Base-by-base conservation (phyloP, 2,888 invertebrate genomes). In the Sinodicranocentrus sp. region DNA sequence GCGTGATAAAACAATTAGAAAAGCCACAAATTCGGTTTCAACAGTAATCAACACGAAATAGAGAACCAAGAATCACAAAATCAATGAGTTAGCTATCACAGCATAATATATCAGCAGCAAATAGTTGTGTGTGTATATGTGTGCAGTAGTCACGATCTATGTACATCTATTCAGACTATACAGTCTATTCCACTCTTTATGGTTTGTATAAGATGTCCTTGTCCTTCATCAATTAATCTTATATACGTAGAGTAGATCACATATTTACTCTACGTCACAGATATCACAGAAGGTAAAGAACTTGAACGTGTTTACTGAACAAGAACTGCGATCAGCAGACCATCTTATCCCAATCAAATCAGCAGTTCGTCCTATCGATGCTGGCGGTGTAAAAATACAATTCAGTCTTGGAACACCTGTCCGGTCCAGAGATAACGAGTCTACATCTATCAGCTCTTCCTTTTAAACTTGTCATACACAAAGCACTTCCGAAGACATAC, bases 241-340 rank as follows among this genome's bases (percentile, higher is more conserved):
- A 33, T 65, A 23, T 39, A 65, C 65, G 17, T 33, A 8, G n/a
- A n/a, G n/a, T n/a, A 54, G 52, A 71, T 71, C 70, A 71, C 70
- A 70, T 33, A 6, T 44, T 63, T 48, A 17, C 68, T 33, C 54
- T 54, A 19, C 25, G 54, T 54, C 52, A 54, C 54, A 26, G 1
- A 23, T 71, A 71, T 71, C 70, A 71, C 70, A 71, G 70, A 17
- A 57, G 57, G 57, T 57, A 57, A 48, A 57, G 23, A 57, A 19
- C 23, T 57, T 57, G 57, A 57, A 57, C 57, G 8, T n/a, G n/a
- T n/a, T n/a, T n/a, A n/a, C n/a, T n/a, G n/a, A n/a, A n/a, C n/a
- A n/a, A n/a, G n/a, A n/a, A n/a, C n/a, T n/a, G n/a, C n/a, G n/a
- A n/a, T n/a, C n/a, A n/a, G n/a, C n/a, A n/a, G n/a, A n/a, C n/a